Base-by-base conservation (phyloP, 2,113 vertebrate species). In the Tylochromis polylepis region DNA sequence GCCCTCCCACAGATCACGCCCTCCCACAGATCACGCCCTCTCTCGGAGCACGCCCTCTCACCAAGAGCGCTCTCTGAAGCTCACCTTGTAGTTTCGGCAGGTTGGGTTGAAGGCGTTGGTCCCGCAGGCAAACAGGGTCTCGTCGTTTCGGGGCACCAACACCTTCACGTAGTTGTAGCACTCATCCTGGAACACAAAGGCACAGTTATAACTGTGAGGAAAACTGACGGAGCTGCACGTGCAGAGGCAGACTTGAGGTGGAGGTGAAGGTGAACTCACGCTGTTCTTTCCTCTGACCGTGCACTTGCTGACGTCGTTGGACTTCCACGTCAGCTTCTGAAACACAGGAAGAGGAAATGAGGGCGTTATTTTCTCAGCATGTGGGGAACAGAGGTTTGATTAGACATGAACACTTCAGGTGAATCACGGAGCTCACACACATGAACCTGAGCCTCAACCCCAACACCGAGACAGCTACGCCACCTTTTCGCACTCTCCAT, bases 141-240 rank as follows among this genome's bases (percentile, higher is more conserved):
- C 96, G 20, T 97, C 95, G 6, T 98, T 96, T 51, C 96, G 96
- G 15, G 96, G 96, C 5, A 98, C 96, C 43, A 98, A 93, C 4
- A 98, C 98, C 15, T 97, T 97, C 81, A 98, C 97, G 87, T 98
- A 98, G 93, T 98, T 98, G 95, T 98, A 97, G 72, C 98, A 98
- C 79, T 98, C 97, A 1, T 97, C 97, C 98, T 98, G 90, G 82
- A 93, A 81, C 34, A 77, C 20, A 88, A 41, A 81, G 16, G 5
- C 9, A 46, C 10, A 24, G 22, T 79, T 11, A 83, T 5, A 55
- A 77, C 22, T 11, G 41, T 38, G 60, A 65, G 60, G 34, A 65
- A 38, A 14, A 0, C 6, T 65, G 34, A 65, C 20, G 11, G 34
- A 65, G 60, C 20, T 29, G 29, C n/a, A n/a, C n/a, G n/a, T n/a